A percentile compares a stretch with the other conserved stretches of the same genome.
These are phyloP conservation scores for Sarcophaga rosellei DNA, from an alignment of 2,888 invertebrate species.

Conservation along the genomic window DNA sequence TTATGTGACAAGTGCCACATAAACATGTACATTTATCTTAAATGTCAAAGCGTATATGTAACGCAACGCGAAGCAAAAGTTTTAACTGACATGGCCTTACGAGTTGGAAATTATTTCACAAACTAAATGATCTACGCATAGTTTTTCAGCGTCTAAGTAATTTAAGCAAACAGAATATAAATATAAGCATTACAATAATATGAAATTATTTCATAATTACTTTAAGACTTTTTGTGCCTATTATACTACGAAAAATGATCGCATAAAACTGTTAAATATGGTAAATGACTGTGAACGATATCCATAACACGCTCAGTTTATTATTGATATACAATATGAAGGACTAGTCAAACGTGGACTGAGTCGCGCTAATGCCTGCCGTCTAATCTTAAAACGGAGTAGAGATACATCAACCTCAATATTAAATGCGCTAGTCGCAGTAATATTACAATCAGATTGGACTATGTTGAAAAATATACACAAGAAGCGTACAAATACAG, in stretches of 20 bases:
- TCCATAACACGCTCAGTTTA: conserved; percentile 62
- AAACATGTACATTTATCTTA: no score
- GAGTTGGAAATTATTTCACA: conserved; percentile 60
- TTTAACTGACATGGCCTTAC: no score
- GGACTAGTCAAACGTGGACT: conserved; percentile 67
- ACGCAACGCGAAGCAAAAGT: no score
- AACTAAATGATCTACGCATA: conserved; percentile 47
- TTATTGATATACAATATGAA: conserved; percentile 65
- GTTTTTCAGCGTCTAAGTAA: conserved; percentile 49
- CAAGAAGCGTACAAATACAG: conserved; percentile 62
- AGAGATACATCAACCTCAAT: conserved; percentile 43
- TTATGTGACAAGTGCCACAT: no score
- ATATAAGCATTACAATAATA: conserved; percentile 64
- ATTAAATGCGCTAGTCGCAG: conserved; percentile 70
- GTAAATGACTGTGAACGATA: conserved; percentile 71
- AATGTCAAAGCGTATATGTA: no score
- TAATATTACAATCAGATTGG: conserved; percentile 72
- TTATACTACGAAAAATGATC: conserved; percentile 64
- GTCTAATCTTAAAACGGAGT: conserved; percentile 65
- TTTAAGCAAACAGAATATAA: conserved; percentile 46
- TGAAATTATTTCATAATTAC: conserved; percentile 61
- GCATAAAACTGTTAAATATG: conserved; percentile 70
- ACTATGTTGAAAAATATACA: conserved; percentile 70
- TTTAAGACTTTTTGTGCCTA: conserved; percentile 69
- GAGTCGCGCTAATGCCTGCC: conserved; percentile 69